These are phyloP conservation scores for Scaptomyza pallida DNA, from an alignment of 1,140 invertebrate species.

Conservation along the genomic window DNA sequence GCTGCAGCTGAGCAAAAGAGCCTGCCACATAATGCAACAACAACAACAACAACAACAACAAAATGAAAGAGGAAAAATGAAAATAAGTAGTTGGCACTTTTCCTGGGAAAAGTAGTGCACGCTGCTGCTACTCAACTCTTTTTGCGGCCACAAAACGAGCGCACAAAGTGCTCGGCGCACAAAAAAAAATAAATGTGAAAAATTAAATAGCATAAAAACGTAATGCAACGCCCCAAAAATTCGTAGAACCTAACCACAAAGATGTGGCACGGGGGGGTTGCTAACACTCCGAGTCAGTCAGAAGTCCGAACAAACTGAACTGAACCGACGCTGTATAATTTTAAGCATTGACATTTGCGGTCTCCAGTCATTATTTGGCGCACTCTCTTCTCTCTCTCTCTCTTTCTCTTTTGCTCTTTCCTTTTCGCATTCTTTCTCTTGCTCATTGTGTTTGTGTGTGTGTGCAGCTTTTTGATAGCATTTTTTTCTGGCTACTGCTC, in stretches of 20 bases:
- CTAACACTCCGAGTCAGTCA: neutral
- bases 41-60: constrained; percentile 6
- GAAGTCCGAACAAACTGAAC: constrained; percentile 40
- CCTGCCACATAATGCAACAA: constrained; percentile 1
- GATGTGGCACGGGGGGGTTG: neutral
- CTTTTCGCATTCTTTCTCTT: constrained; percentile 9
- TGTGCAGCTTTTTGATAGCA: constrained; percentile 35
- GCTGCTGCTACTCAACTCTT: constrained; percentile 61
- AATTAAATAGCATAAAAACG: constrained; percentile 83
- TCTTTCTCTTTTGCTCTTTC: constrained; percentile 8
- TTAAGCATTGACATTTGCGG: constrained; percentile 82
- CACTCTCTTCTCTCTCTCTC: constrained; percentile 24
- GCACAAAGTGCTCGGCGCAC: constrained; percentile 28
- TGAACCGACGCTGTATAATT: constrained; percentile 73
- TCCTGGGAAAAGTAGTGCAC: constrained; percentile 58
- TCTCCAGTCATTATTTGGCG: constrained; percentile 75
- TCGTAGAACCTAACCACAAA: constrained; percentile 44
- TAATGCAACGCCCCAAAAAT: constrained; percentile 71
- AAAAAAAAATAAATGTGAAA: constrained; percentile 61
- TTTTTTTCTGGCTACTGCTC: constrained; percentile 41
- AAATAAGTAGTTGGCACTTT: constrained; percentile 71
- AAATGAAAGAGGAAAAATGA: constrained; percentile 19
- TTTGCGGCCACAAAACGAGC: constrained; percentile 64
- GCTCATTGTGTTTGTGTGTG: constrained; percentile 49
- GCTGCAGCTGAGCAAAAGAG: constrained; percentile 36